Evolutionary conservation across 2,113 vertebrate genomes (phyloP), one percentile per base, ranked within the genome.

Genomic region (Zosterops japonicus): DNA sequence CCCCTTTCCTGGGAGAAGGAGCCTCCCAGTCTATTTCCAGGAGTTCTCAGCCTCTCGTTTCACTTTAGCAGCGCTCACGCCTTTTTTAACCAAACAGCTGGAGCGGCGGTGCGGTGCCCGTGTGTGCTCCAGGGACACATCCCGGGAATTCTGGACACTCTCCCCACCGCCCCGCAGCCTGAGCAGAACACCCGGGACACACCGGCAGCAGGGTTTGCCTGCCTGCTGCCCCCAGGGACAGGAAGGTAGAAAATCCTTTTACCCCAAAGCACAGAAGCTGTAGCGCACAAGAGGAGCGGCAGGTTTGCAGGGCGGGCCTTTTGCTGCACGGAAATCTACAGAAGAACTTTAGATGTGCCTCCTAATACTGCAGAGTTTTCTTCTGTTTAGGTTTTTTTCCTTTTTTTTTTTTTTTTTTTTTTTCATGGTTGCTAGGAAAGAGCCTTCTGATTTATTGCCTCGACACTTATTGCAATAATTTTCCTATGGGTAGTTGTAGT

Each of bases 131-230:
- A 1, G 1, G 35, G 61, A 19, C 0, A 1, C 36, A 4, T n/a
- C 5, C 35, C 11, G 7, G 41, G 12, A 39, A n/a, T 41, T 35
- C 4, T 8, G 55, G 55, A 20, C 25, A 9, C 36, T 42, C 57
- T 64, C 11, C 27, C 72, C 61, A 17, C 5, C n/a, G 2, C 33
- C 39, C 44, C 3, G 9, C 59, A 50, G 70, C n/a, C 67, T 12
- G 1, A 8, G 44, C 52, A 42, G 15, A 44, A 17, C 49, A 4
- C 22, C 29, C 22, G 53, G 42, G 42, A 72, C 52, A 25, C 71
- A n/a, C 8, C 2, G 5, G 6, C 0, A 46, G 60, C 24, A 29
- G 23, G 1, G 1, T 0, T 17, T 12, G 55, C 53, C 15, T 10
- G 3, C 4, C 11, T 84, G 24, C 22, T 52, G 33, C 12, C 57